Conservation (phyloP, 2,888 invertebrate genomes). For the Sphaerophoria rueppellii region DNA sequence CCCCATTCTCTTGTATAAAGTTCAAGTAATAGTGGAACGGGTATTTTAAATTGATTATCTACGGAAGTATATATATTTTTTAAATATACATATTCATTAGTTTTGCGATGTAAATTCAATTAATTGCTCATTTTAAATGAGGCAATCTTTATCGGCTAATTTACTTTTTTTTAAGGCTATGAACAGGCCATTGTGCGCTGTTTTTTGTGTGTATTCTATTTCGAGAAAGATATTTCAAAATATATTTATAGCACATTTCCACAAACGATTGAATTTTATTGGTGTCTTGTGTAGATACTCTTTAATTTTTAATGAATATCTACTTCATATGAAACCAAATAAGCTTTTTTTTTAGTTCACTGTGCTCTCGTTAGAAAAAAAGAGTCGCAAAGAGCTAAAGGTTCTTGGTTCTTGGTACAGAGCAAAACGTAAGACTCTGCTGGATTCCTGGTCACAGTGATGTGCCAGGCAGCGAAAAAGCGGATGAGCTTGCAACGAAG, state of each 20-base stretch:
- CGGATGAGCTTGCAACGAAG: no score
- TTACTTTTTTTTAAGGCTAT: constrained; percentile 13
- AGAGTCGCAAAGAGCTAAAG: no score
- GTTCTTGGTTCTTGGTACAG: no score
- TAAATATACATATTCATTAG: constrained; percentile 34
- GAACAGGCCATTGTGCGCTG: background rate
- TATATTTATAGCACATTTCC: no score
- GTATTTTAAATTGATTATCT: constrained; percentile 54
- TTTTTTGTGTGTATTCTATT: background rate
- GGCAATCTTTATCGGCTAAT: constrained; percentile 54
- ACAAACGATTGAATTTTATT: background rate
- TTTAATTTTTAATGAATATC: no score
- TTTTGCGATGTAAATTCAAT: constrained; percentile 60
- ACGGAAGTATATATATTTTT: constrained; percentile 59
- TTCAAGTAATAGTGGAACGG: background rate
- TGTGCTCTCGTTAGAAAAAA: no score
- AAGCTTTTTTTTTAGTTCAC: no score
- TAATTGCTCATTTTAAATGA: constrained; percentile 49
- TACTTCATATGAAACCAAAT: no score
- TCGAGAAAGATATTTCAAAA: background rate
- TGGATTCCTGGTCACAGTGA: no score
- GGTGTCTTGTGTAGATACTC: background rate
- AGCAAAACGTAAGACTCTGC: no score
- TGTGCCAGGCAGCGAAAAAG: no score
- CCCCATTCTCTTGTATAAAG: no score